Conservation (phyloP, 2,888 invertebrate genomes). For the Melanotus villosus region DNA sequence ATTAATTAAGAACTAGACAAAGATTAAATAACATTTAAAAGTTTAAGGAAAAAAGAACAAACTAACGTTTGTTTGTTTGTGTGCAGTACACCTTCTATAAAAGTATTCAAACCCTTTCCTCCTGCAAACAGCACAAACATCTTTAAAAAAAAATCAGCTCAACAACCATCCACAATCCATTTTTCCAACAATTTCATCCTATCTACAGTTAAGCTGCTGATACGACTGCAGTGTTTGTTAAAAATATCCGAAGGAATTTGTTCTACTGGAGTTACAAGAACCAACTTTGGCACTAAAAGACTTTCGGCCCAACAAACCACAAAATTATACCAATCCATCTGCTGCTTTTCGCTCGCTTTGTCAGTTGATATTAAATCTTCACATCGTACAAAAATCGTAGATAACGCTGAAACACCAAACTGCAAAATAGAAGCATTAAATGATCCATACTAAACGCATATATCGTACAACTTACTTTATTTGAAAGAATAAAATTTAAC, state of each 20-base stretch:
- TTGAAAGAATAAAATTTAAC: conserved; percentile 68
- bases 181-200: conserved; percentile 60
- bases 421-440: conserved; percentile 58
- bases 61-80: too few species aligned
- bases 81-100: too few species aligned
- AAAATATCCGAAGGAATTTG: conserved; percentile 62
- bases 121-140: background rate
- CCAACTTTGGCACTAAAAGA: conserved; percentile 54
- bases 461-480: conserved; percentile 67
- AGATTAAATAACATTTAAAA: conserved; percentile 13
- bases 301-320: conserved; percentile 70
- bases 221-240: conserved; percentile 61
- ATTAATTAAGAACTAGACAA: conserved; percentile 15
- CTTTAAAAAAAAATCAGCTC: conserved; percentile 8
- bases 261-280: conserved; percentile 62
- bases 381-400: conserved; percentile 70
- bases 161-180: conserved; percentile 57
- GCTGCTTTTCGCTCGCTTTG: conserved; percentile 61
- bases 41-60: background rate
- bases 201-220: conserved; percentile 58
- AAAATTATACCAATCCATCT: conserved; percentile 71
- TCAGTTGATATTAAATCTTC: conserved; percentile 67
- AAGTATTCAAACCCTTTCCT: too few species aligned
- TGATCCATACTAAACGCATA: background rate
- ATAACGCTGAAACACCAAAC: conserved; percentile 73